Evolutionary conservation across 2,888 invertebrate genomes (phyloP).

Genomic region (Dioctria rufipes): DNA sequence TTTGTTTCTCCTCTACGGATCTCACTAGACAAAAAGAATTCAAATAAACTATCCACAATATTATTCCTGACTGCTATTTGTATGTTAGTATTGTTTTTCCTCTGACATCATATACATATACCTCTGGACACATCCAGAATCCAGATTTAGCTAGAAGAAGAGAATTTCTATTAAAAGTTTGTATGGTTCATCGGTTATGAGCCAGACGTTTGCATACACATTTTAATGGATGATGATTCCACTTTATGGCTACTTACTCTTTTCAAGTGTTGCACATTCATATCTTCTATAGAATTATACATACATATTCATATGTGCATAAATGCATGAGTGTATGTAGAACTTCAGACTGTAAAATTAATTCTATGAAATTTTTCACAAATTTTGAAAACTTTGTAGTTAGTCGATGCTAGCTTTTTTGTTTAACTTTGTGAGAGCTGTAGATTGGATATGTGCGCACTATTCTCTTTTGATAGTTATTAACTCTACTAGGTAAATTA

Average conservation of each 20-base stretch:
- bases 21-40: not conserved
- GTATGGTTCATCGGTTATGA: not conserved
- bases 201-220: not conserved
- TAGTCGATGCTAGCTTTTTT: no score
- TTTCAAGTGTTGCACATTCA: not conserved
- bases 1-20: not conserved
- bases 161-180: not conserved
- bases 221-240: not conserved
- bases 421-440: no score
- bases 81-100: no score
- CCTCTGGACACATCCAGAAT: not conserved
- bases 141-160: not conserved
- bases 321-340: no score
- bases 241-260: slow-evolving; percentile 3
- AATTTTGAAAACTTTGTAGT: not conserved
- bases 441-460: no score
- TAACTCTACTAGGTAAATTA: no score
- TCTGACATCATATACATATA: not conserved
- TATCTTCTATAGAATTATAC: no score
- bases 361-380: not conserved
- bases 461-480: no score
- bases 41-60: slow-evolving; percentile 7
- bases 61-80: not conserved
- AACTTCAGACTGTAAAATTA: slow-evolving; percentile 10
- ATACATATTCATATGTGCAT: no score